Percentiles rank a stretch among this genome's conserved stretches.
phyloP scores from a whole-genome alignment of 2,888 invertebrate genomes.

The Drosophila borealis region DNA sequence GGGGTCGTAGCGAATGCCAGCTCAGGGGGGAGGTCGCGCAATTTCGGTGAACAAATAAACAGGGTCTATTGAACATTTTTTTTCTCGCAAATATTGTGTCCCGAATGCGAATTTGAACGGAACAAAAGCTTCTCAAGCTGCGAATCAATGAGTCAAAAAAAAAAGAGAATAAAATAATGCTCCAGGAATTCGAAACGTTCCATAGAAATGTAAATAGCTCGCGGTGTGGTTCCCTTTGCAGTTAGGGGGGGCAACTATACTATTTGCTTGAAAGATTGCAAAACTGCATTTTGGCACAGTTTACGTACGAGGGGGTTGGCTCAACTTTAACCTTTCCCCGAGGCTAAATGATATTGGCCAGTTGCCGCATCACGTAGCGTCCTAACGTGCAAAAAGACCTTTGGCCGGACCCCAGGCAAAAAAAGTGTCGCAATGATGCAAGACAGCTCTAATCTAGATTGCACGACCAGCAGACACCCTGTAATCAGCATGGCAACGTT shows the following conservation, averaged over 20 bases:
- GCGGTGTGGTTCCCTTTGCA: conserved; percentile 18
- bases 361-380: conserved; percentile 62
- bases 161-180: conserved; percentile 22
- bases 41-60: conserved; percentile 26
- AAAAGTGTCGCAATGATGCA: conserved; percentile 32
- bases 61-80: conserved; percentile 14
- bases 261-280: conserved; percentile 11
- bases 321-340: conserved; percentile 37
- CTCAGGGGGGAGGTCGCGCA: conserved; percentile 1
- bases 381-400: conserved; percentile 42
- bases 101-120: conserved; percentile 36
- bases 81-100: conserved; percentile 38
- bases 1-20: conserved; percentile 17
- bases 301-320: conserved; percentile 3
- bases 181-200: conserved; percentile 6
- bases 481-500: background rate
- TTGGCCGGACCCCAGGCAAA: conserved; percentile 35
- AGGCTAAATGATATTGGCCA: conserved; percentile 38
- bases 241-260: background rate
- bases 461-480: background rate
- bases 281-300: conserved; percentile 25
- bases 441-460: background rate
- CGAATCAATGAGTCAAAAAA: conserved; percentile 68
- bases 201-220: conserved; percentile 38
- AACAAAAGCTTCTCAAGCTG: conserved; percentile 66